Evolutionary conservation across 2,797 vertebrate genomes (phyloP).

Genomic region (Melanitta fusca): DNA sequence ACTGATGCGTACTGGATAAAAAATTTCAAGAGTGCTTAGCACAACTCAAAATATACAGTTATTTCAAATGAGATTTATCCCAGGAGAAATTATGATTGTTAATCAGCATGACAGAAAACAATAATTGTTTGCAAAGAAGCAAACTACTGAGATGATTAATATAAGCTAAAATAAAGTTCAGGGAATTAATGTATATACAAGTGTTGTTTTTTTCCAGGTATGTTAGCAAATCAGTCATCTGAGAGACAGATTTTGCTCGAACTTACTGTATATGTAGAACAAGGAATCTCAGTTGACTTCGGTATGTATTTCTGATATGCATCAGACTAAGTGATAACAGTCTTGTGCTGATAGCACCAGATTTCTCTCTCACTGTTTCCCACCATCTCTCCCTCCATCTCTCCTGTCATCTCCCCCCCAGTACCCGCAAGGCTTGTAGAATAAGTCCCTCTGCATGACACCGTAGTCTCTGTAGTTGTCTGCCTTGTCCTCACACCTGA

Average conservation of each 20-base stretch:
- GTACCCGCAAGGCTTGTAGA: not conserved
- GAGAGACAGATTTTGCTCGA: not conserved
- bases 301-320: not conserved
- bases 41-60: not conserved
- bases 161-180: conserved; percentile 39
- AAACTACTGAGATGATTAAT: conserved; percentile 1
- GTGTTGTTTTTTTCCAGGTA: not conserved
- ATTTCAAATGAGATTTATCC: conserved; percentile 10
- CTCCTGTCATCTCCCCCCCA: not conserved
- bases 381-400: not conserved
- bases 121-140: conserved; percentile 43
- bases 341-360: not conserved
- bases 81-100: conserved; percentile 37
- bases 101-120: conserved; percentile 46
- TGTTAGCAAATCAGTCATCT: not conserved
- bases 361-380: not conserved
- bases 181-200: not conserved
- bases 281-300: not conserved
- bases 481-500: not conserved
- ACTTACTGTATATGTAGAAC: not conserved
- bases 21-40: not conserved
- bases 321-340: not conserved
- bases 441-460: not conserved
- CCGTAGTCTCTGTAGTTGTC: not conserved
- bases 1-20: not conserved